Conservation (phyloP, 2,113 vertebrate species). For the Crotalus horridus region DNA sequence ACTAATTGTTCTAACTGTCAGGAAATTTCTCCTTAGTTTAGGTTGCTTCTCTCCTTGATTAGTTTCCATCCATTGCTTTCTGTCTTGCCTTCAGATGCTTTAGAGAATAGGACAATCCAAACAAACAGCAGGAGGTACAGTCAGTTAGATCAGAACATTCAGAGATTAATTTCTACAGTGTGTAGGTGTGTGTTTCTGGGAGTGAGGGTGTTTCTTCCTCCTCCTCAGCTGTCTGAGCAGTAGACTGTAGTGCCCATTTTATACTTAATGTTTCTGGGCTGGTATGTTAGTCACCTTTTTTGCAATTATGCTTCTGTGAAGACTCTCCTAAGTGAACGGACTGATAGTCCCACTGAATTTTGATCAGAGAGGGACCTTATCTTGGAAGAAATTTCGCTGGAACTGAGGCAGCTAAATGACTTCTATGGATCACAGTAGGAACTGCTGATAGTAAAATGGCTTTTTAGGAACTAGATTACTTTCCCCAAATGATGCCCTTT, state of each 20-base stretch:
- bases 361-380: not conserved
- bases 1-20: not conserved
- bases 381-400: not conserved
- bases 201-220: not conserved
- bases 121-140: not conserved
- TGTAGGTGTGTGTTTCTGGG: not conserved
- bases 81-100: not conserved
- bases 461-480: not conserved
- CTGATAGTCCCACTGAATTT: not conserved
- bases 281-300: not conserved
- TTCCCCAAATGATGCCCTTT: not conserved
- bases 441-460: not conserved
- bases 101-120: not conserved
- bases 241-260: not conserved
- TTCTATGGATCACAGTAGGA: not conserved
- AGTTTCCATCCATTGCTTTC: not conserved
- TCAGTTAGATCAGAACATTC: not conserved
- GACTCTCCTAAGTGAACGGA: not conserved
- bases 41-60: not conserved
- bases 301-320: not conserved
- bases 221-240: not conserved
- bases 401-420: not conserved
- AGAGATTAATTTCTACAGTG: not conserved
- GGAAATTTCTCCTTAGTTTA: not conserved
- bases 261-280: not conserved